phyloP scores from a whole-genome alignment of 2,797 vertebrate genomes.

The Lagocephalus sceleratus region DNA sequence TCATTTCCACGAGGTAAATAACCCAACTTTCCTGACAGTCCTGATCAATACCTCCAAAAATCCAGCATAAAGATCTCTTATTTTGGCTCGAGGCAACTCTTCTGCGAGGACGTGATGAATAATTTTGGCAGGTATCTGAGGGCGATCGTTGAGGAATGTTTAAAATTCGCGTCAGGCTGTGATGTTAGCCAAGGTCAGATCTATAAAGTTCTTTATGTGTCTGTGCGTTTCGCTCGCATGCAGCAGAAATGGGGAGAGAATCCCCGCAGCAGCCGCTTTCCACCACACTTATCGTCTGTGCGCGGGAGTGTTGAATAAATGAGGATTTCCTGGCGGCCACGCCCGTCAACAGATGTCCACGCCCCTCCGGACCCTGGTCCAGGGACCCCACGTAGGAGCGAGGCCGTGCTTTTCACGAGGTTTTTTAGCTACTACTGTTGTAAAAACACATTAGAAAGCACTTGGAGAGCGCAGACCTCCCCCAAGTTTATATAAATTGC shows the following conservation, averaged over 20 bases:
- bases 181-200: constrained; percentile 45
- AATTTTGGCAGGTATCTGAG: constrained; percentile 35
- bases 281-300: constrained; percentile 33
- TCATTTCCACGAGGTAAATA: constrained; percentile 22
- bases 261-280: constrained; percentile 34
- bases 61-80: constrained; percentile 1
- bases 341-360: too few relatives aligned
- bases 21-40: constrained; percentile 29
- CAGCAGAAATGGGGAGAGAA: constrained; percentile 13
- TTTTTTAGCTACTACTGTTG: too few relatives aligned
- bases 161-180: constrained; percentile 44
- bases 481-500: too few relatives aligned
- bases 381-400: too few relatives aligned
- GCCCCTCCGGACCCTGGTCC: too few relatives aligned
- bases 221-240: constrained; percentile 1
- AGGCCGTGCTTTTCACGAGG: too few relatives aligned
- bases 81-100: constrained; percentile 35
- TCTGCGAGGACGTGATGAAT: constrained; percentile 45
- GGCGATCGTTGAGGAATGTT: constrained; percentile 39
- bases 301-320: constrained; percentile 56
- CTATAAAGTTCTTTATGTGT: constrained; percentile 34
- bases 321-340: constrained; percentile 31
- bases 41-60: constrained; percentile 46
- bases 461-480: too few relatives aligned
- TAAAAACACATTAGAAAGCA: too few relatives aligned